Conservation (phyloP, 2,888 invertebrate species). For the Phorcus lineatus region DNA sequence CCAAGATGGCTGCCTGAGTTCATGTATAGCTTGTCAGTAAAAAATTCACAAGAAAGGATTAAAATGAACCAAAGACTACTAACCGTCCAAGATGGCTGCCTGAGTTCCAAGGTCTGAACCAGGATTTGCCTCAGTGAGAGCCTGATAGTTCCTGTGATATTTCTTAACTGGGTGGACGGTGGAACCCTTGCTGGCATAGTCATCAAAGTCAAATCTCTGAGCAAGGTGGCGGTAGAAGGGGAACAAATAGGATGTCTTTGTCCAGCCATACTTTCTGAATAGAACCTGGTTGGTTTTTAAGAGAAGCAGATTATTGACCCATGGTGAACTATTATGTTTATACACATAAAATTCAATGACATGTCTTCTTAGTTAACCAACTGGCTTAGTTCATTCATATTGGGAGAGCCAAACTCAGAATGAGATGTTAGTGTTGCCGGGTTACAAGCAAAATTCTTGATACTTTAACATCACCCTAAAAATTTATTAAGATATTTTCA, state of each 20-base stretch:
- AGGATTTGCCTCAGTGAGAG: conserved; percentile 23
- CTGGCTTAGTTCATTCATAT: too few species aligned
- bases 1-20: too few species aligned
- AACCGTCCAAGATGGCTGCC: conserved; percentile 55
- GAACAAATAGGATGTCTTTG: conserved; percentile 65
- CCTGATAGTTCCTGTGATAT: conserved; percentile 64
- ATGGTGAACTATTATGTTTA: background rate
- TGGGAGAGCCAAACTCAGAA: too few species aligned
- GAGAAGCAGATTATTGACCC: background rate
- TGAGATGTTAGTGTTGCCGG: too few species aligned
- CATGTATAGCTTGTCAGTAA: too few species aligned
- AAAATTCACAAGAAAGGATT: too few species aligned
- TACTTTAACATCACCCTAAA: too few species aligned
- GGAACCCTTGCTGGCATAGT: conserved; percentile 73
- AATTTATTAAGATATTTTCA: too few species aligned
- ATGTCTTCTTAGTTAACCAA: too few species aligned
- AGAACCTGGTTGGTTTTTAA: conserved; percentile 54
- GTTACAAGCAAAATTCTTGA: too few species aligned
- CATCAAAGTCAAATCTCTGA: conserved; percentile 68
- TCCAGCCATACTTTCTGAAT: conserved; percentile 74
- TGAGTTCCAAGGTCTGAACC: conserved; percentile 18
- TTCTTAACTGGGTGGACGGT: conserved; percentile 70
- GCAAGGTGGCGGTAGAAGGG: conserved; percentile 69
- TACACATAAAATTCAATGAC: background rate
- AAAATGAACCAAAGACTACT: background rate